Evolutionary conservation across 2,113 vertebrate species (phyloP), one percentile per base, ranked within the genome.

Genomic region (Saccopteryx leptura): DNA sequence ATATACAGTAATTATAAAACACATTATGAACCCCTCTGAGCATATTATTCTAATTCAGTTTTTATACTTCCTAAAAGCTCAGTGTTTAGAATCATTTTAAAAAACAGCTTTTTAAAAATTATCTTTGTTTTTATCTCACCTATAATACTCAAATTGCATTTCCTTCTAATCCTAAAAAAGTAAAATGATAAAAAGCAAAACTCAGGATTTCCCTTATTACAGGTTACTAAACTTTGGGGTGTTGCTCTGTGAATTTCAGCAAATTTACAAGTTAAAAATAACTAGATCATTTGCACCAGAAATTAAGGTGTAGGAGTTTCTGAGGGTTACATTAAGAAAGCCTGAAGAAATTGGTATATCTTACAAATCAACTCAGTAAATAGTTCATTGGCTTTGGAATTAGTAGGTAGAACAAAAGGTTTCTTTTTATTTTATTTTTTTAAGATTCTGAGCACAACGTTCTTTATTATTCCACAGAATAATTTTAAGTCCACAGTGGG

Each of bases 211-310:
- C 6, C 4, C 6, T 79, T 65, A 65, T 75, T 7, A 18, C 15
- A 86, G 31, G 63, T 90, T 80, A 63, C n/a, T 89, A 28, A 87
- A 21, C 19, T 83, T 88, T 93, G 19, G 1, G 7, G 11, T 90
- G 8, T 68, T 91, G 65, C 7, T 93, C 10, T 95, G 18, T 81
- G 28, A 90, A 87, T 90, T 72, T 91, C 18, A 80, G 80, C 85
- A 89, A 75, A 86, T 75, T 80, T 80, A 52, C 8, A 97, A 58
- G 50, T 85, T 92, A 75, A 86, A 96, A 79, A 81, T 79, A 90
- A 26, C 9, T 82, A 72, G 58, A 8, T 76, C 21, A 48, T 9
- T 63, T 92, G 50, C 8, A 63, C 19, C 24, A 69, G 18, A 21
- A 78, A 58, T 82, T 84, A 92, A 82, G 7, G 5, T 88, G 1